A percentile compares a stretch with the other conserved stretches of the same genome.
Conservation (phyloP, 2,888 invertebrate species). For the Chloroclystis v-ata region DNA sequence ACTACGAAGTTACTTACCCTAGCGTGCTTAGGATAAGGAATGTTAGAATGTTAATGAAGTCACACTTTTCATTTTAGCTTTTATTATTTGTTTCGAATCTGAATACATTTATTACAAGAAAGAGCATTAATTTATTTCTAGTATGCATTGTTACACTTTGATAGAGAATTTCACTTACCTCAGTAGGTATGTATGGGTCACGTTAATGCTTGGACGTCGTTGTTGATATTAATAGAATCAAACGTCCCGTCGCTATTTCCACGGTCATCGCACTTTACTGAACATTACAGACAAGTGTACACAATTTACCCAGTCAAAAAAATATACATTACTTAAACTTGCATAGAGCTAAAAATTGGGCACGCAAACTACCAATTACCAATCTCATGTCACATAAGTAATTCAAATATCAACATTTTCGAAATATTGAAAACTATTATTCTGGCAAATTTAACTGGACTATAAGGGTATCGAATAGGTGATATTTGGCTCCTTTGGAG, state of each 20-base stretch:
- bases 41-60: not conserved
- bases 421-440: too few relatives aligned
- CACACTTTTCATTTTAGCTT: not conserved
- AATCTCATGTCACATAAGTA: too few relatives aligned
- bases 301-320: too few relatives aligned
- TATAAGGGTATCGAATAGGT: too few relatives aligned
- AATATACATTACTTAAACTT: too few relatives aligned
- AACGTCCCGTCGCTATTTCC: slow-evolving; percentile 40
- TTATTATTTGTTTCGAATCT: too few relatives aligned
- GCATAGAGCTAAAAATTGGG: too few relatives aligned
- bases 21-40: not conserved
- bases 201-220: slow-evolving; percentile 28
- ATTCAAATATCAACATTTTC: too few relatives aligned
- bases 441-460: too few relatives aligned
- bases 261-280: slow-evolving; percentile 58
- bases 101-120: too few relatives aligned
- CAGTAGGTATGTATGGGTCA: not conserved
- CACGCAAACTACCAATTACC: too few relatives aligned
- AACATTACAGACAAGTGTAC: slow-evolving; percentile 32
- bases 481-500: too few relatives aligned
- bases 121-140: not conserved
- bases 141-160: not conserved
- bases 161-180: not conserved
- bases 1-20: not conserved
- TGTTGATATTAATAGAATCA: slow-evolving; percentile 56